Base-by-base conservation (phyloP, 1,140 invertebrate species). In the Meloidogyne floridensis region DNA sequence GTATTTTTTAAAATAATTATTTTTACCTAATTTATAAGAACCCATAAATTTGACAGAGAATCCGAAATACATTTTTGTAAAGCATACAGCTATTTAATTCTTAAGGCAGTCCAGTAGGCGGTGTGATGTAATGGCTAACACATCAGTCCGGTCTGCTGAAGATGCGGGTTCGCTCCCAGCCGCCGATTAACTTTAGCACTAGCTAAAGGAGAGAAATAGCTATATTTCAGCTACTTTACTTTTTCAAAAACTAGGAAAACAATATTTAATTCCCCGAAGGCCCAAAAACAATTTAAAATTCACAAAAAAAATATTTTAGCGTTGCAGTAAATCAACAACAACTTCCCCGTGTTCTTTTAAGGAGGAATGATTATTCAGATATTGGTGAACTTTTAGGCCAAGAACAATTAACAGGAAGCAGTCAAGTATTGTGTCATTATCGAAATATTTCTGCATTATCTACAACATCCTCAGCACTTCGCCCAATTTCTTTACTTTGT, bases 391-490 rank as follows among this genome's bases (percentile, higher is more conserved):
- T 79, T 43, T 20, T 79, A 42, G 65, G 77, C 15, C 77, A 79
- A 79, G 77, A 79, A 72, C 77, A 79, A 54, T 79, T 79, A 51
- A 51, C 77, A 11, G 77, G 77, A 18, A 79, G 77, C 53, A 79
- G 77, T 47, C 77, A 79, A 47, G 72, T 79, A 18, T 43, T 79
- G 5, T 79, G 77, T 53, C 65, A 79, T 72, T 79, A 79, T 10
- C 18, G 32, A 7, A 79, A 79, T 72, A 79, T 10, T 47, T 72
- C n/a, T 13, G 8, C 59, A 5, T 13, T 54, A 3, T 42, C n/a
- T 1, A 51, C 20, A 15, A n/a, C 42, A 15, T 79, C 77, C 10
- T 32, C 77, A 42, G 20, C 4, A 15, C 13, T 53, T 53, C 4
- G 15, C 7, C 18, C 18, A 54, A 74, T 79, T 69, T 79, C 77